These are phyloP conservation scores for Haliclona indistincta DNA, from an alignment of 37 sponge, comb jelly and placozoan species.

Conservation along the genomic window DNA sequence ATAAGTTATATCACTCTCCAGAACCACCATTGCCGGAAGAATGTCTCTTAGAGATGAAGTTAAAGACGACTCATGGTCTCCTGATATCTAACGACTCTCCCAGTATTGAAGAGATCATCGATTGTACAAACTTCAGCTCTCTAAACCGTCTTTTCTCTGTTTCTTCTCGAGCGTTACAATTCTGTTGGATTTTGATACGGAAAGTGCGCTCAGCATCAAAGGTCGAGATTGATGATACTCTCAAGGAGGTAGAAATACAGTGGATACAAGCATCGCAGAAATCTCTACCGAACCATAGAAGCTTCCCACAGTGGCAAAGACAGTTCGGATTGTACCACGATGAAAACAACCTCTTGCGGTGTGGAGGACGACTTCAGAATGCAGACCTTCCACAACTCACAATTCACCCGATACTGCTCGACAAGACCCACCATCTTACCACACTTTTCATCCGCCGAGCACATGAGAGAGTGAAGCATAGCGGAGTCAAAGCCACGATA, in stretches of 20 bases:
- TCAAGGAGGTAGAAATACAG: not conserved
- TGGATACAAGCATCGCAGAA: not conserved
- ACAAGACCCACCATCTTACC: not conserved
- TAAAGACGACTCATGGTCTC: not conserved
- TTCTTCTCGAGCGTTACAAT: not conserved
- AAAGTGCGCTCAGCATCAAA: not conserved
- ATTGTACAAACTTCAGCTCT: not conserved
- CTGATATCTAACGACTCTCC: not conserved
- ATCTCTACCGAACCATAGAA: not conserved
- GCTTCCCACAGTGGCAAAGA: not conserved
- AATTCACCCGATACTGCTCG: not conserved
- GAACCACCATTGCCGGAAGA: not conserved
- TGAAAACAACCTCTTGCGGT: not conserved
- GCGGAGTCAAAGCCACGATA: too few relatives aligned
- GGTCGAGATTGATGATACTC: not conserved
- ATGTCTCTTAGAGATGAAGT: not conserved
- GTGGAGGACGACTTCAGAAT: conserved; percentile 11
- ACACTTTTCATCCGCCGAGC: not conserved
- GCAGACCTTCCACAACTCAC: not conserved
- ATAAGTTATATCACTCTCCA: not conserved
- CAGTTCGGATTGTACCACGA: not conserved
- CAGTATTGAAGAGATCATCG: not conserved
- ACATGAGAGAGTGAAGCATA: too few relatives aligned
- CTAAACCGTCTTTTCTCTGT: not conserved
- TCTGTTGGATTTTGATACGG: not conserved